Conservation (phyloP, 2,113 vertebrate species). For the Myotis lucifugus region DNA sequence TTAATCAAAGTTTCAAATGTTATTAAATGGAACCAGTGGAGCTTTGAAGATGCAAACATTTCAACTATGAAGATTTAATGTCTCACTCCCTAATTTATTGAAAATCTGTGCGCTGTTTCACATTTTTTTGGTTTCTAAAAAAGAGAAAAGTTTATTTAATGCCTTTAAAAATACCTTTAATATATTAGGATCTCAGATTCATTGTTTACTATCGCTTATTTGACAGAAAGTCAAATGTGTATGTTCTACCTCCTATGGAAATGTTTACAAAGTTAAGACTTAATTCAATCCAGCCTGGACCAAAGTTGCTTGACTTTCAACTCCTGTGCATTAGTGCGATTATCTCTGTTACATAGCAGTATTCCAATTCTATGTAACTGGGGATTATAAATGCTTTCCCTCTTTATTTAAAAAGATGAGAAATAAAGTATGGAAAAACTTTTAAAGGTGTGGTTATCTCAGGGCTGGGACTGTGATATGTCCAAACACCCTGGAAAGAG, state of each 20-base stretch:
- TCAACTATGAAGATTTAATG: constrained; percentile 76
- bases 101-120: constrained; percentile 71
- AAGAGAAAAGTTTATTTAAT: constrained; percentile 84
- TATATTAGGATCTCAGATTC: constrained; percentile 86
- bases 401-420: constrained; percentile 58
- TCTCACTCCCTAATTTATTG: constrained; percentile 85
- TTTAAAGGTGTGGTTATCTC: constrained; percentile 42
- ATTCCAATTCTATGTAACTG: constrained; percentile 67
- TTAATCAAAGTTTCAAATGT: constrained; percentile 63
- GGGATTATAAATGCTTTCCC: constrained; percentile 39
- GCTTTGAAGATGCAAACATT: constrained; percentile 65
- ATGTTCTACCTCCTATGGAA: constrained; percentile 89
- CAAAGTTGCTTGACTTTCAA: constrained; percentile 77
- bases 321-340: constrained; percentile 73
- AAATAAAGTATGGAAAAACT: constrained; percentile 46
- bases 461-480: neutral
- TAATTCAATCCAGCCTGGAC: constrained; percentile 78
- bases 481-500: neutral
- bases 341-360: constrained; percentile 76
- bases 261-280: constrained; percentile 88
- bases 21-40: constrained; percentile 63
- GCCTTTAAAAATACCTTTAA: constrained; percentile 80
- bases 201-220: constrained; percentile 86
- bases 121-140: constrained; percentile 68
- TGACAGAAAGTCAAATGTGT: constrained; percentile 85